Base-by-base conservation (phyloP, 2,797 vertebrate genomes). In the Peromyscus aztecus region DNA sequence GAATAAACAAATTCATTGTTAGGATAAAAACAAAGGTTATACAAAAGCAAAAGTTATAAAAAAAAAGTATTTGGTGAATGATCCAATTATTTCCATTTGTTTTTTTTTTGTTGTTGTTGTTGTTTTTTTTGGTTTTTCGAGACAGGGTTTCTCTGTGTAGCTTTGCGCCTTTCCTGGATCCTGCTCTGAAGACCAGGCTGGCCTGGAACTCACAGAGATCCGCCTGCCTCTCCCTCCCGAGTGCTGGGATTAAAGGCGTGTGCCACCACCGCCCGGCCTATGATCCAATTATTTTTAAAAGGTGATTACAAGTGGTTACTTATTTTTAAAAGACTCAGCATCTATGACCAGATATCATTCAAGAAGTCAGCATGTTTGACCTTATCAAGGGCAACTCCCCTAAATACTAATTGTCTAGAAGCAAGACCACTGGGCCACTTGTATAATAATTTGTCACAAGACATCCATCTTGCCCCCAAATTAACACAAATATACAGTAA, bases 301-400 rank as follows among this genome's bases (percentile, higher is more conserved):
- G n/a, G 57, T 75, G 37, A 61, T 57, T 77, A 97, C 13, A 96
- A 75, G 49, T 4, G 40, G 31, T 34, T 63, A 92, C 27, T 37
- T 82, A n/a, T 69, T 65, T 93, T 31, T 46, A 23, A 92, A n/a
- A 82, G 52, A 85, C 9, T 94, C 77, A 94, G 34, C 14, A 89
- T 43, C 76, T 90, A 78, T 24, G 23, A 91, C 23, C 61, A 57
- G 59, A n/a, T 14, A n/a, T 29, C 76, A 57, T 31, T 90, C 78
- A 63, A 57, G 67, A 93, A 80, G 34, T 49, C 37, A 71, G 46
- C 76, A 52, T 4, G 37, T 75, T 82, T 90, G 52, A 80, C 57
- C 40, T 83, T 76, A 55, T 37, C 17, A 92, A 78, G 29, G 55
- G 49, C 89, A 86, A 29, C 17, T 87, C 16, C 29, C 16, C 16